Conservation (phyloP, 2,113 vertebrate genomes). For the Laterallus jamaicensis region DNA sequence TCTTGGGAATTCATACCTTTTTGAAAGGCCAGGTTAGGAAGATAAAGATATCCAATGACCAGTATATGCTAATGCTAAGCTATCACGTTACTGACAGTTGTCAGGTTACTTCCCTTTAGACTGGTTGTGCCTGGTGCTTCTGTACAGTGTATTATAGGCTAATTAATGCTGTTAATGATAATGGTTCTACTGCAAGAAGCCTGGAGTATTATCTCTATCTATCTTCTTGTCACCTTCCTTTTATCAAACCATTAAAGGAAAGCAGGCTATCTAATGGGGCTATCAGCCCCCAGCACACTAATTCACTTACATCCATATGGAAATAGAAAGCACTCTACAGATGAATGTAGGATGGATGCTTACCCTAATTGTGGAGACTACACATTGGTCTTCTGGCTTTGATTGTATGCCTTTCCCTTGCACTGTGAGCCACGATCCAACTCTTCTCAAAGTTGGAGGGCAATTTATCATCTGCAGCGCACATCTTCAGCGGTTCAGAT, state of each 20-base stretch:
- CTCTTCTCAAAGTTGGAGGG: neutral
- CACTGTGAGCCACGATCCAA: neutral
- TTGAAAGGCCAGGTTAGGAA: conserved; percentile 16
- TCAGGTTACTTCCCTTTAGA: conserved; percentile 51
- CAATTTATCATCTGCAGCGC: neutral
- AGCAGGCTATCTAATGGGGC: conserved; percentile 53
- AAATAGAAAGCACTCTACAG: conserved; percentile 26
- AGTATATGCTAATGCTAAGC: conserved; percentile 3
- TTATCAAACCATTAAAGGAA: conserved; percentile 75
- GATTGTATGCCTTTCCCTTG: neutral
- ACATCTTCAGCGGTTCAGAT: neutral
- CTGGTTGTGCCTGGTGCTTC: conserved; percentile 30
- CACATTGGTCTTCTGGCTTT: neutral
- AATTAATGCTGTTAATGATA: conserved; percentile 79
- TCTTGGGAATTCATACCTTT: conserved; percentile 21
- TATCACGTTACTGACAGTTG: conserved; percentile 33
- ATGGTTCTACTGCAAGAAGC: conserved; percentile 69
- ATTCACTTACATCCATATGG: conserved; percentile 33
- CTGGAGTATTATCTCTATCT: conserved; percentile 68
- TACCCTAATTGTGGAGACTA: neutral
- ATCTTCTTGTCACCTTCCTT: conserved; percentile 74
- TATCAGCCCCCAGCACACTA: conserved; percentile 3
- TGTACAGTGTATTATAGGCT: conserved; percentile 71
- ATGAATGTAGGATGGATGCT: neutral
- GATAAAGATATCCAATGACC: neutral